Conservation (phyloP, 2,888 invertebrate genomes). For the Coenonympha glycerion region DNA sequence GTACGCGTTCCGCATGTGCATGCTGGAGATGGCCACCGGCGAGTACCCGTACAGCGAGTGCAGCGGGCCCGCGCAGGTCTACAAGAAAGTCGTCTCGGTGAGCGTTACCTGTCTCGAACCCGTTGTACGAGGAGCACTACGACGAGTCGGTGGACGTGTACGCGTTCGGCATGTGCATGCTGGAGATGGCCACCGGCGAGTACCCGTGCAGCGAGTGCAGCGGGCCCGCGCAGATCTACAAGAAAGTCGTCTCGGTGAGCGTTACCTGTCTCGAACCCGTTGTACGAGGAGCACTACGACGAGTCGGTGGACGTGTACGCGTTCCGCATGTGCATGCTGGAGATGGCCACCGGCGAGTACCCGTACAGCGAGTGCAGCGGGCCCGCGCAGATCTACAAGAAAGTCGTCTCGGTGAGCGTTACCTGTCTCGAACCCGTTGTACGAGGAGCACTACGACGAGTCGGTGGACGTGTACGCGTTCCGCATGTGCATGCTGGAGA, state of each 20-base stretch:
- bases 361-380: conserved; percentile 99
- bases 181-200: conserved; percentile 99
- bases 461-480: conserved; percentile 99
- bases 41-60: conserved; percentile 99
- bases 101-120: too few species aligned
- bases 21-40: conserved; percentile 99
- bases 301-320: conserved; percentile 99
- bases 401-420: conserved; percentile 93
- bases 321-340: conserved; percentile 99
- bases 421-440: too few species aligned
- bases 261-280: too few species aligned
- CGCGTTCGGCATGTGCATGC: conserved; percentile 99
- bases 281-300: conserved; percentile 99
- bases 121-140: conserved; percentile 99
- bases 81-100: conserved; percentile 97
- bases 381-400: conserved; percentile 99
- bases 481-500: conserved; percentile 99
- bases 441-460: conserved; percentile 99
- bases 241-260: conserved; percentile 97
- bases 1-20: conserved; percentile 99
- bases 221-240: conserved; percentile 99
- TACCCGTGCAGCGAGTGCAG: conserved; percentile 99
- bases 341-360: conserved; percentile 99
- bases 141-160: conserved; percentile 99
- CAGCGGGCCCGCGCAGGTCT: conserved; percentile 98